phyloP scores from a whole-genome alignment of 1,140 invertebrate genomes.

The Mesaphorura yosii region DNA sequence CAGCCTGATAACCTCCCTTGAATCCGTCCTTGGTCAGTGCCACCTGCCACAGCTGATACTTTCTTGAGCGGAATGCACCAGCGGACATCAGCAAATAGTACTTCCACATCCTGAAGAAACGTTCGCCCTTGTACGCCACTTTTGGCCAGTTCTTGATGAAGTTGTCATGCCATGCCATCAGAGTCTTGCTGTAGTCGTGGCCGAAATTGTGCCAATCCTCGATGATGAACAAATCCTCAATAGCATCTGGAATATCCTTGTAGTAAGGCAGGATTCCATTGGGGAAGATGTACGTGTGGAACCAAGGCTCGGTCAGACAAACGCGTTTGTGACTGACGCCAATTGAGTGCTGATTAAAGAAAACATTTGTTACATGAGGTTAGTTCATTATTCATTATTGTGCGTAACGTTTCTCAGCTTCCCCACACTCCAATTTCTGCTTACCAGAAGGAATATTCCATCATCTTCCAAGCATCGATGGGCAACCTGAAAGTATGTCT shows the following conservation, averaged over 20 bases:
- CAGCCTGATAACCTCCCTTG: conserved; percentile 22
- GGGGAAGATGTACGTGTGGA: conserved; percentile 28
- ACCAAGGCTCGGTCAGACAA: conserved; percentile 18
- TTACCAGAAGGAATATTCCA: conserved; percentile 28
- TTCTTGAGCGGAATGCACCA: conserved; percentile 18
- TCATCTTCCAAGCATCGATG: conserved; percentile 22
- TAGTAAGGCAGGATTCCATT: conserved; percentile 25
- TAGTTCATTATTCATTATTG: too few relatives aligned
- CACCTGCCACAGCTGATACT: conserved; percentile 25
- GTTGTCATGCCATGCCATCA: conserved; percentile 28
- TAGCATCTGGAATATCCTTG: conserved; percentile 17
- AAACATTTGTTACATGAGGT: conserved; percentile 2
- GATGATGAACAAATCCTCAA: conserved; percentile 20
- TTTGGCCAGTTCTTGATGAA: conserved; percentile 27
- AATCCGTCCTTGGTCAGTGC: conserved; percentile 27
- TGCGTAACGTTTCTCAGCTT: not conserved
- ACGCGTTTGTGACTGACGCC: conserved; percentile 17
- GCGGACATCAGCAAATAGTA: conserved; percentile 25
- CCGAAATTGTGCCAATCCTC: conserved; percentile 31
- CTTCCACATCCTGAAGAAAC: conserved; percentile 27
- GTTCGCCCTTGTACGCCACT: conserved; percentile 15
- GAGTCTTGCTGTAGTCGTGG: conserved; percentile 22
- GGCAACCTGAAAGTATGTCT: conserved; percentile 21
- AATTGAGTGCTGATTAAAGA: conserved; percentile 20
- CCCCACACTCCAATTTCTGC: not conserved